Evolutionary conservation across 2,113 vertebrate species (phyloP).

Genomic region (Microtus oregoni): DNA sequence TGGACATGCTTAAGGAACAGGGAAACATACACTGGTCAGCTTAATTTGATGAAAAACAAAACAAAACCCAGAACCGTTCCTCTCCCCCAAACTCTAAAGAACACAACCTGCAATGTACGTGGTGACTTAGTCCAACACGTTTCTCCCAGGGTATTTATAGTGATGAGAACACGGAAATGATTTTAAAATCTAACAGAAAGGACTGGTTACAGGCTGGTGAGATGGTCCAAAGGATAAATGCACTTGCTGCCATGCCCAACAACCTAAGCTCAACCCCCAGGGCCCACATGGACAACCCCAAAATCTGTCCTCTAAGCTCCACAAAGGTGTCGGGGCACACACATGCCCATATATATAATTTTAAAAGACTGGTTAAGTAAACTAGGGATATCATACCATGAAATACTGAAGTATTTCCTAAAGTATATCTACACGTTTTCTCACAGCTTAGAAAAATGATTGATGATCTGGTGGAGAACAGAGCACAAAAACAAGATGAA

Average conservation of each 20-base stretch:
- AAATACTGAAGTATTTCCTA: background rate
- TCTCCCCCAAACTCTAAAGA: background rate
- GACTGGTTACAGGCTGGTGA: background rate
- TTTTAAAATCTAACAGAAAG: slow-evolving; percentile 18
- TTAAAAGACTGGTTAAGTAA: background rate
- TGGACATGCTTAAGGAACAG: background rate
- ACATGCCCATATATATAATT: background rate
- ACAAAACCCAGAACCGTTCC: background rate
- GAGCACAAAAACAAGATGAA: background rate
- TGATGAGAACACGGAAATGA: slow-evolving; percentile 3
- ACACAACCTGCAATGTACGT: background rate
- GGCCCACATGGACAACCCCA: background rate
- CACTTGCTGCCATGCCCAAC: background rate
- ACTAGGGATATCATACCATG: background rate
- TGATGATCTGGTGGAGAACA: background rate
- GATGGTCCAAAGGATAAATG: background rate
- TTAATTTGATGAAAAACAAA: background rate
- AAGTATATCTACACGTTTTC: background rate
- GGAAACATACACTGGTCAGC: background rate
- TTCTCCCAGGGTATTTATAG: background rate
- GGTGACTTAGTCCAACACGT: background rate
- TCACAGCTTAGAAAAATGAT: slow-evolving; percentile 43
- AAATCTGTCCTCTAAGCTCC: background rate
- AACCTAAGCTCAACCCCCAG: background rate
- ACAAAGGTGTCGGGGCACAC: background rate